Conservation (phyloP, 2,888 invertebrate genomes). For the Eudasyphora cyanicolor region DNA sequence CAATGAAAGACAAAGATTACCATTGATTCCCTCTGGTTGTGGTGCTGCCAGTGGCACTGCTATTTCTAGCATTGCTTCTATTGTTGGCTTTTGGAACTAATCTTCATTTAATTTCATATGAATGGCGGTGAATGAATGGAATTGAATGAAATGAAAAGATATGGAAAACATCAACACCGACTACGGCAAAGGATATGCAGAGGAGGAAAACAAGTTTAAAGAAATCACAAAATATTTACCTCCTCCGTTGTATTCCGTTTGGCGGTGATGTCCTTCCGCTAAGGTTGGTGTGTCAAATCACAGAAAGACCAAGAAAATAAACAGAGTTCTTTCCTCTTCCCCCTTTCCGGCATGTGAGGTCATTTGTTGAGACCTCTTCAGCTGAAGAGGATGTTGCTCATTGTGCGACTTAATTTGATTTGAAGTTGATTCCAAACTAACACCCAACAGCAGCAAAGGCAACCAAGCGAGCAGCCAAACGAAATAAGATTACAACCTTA, state of each 20-base stretch:
- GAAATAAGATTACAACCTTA: slow-evolving; percentile 57
- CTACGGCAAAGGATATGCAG: slow-evolving; percentile 7
- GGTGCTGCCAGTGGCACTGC: not conserved
- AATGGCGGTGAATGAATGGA: slow-evolving; percentile 54
- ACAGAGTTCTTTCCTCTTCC: not conserved
- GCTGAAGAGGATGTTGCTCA: not conserved
- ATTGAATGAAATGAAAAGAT: slow-evolving; percentile 20
- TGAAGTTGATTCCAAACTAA: slow-evolving; percentile 50
- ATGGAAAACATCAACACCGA: too few relatives aligned
- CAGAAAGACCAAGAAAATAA: not conserved
- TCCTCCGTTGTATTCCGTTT: not conserved
- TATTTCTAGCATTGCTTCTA: not conserved
- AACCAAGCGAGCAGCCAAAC: not conserved
- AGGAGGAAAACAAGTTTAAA: slow-evolving; percentile 32
- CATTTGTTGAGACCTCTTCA: not conserved
- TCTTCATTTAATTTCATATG: slow-evolving; percentile 78
- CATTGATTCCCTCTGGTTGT: not conserved
- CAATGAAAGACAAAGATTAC: slow-evolving; percentile 42
- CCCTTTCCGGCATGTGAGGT: not conserved
- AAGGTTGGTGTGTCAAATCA: not conserved
- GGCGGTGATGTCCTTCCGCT: not conserved
- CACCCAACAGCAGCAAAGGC: slow-evolving; percentile 33
- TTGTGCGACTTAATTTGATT: slow-evolving; percentile 54
- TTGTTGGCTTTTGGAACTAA: slow-evolving; percentile 71
- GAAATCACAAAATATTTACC: slow-evolving; percentile 33